These are phyloP conservation scores for Mungos mungo DNA, from an alignment of 2,113 vertebrate genomes.

Conservation along the genomic window DNA sequence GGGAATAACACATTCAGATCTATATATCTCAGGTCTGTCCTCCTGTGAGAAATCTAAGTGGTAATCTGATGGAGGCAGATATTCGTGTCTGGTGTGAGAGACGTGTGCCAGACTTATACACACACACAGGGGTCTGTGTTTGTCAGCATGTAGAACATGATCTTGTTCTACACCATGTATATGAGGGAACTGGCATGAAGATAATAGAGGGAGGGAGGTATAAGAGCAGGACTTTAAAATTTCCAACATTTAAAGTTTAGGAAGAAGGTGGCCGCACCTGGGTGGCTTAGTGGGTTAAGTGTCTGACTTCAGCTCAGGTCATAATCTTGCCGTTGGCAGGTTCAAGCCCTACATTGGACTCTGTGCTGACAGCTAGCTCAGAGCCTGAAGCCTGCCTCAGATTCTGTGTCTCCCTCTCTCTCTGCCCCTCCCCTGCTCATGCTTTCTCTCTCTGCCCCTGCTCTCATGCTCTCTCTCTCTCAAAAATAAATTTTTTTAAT, in stretches of 20 bases:
- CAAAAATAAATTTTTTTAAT: too few relatives aligned
- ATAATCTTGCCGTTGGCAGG: too few relatives aligned
- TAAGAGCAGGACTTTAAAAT: not conserved
- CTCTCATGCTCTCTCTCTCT: too few relatives aligned
- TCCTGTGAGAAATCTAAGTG: not conserved
- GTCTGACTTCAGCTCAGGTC: too few relatives aligned
- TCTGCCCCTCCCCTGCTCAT: too few relatives aligned
- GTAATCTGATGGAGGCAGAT: not conserved
- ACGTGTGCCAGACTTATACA: not conserved
- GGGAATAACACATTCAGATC: not conserved
- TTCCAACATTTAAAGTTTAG: not conserved
- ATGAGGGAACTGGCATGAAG: not conserved
- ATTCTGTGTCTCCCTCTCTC: too few relatives aligned
- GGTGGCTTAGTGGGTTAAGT: too few relatives aligned
- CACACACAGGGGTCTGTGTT: not conserved
- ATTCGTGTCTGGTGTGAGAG: not conserved
- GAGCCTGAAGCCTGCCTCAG: too few relatives aligned
- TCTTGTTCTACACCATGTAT: accelerated
- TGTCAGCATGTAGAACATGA: too few relatives aligned
- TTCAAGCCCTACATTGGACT: too few relatives aligned
- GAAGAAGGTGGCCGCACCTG: not conserved
- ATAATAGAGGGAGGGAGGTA: accelerated
- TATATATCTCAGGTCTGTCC: not conserved
- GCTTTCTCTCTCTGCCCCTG: too few relatives aligned
- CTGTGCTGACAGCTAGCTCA: too few relatives aligned